Evolutionary conservation across 2,797 vertebrate species (phyloP).

Genomic region (Hyperoplus immaculatus): DNA sequence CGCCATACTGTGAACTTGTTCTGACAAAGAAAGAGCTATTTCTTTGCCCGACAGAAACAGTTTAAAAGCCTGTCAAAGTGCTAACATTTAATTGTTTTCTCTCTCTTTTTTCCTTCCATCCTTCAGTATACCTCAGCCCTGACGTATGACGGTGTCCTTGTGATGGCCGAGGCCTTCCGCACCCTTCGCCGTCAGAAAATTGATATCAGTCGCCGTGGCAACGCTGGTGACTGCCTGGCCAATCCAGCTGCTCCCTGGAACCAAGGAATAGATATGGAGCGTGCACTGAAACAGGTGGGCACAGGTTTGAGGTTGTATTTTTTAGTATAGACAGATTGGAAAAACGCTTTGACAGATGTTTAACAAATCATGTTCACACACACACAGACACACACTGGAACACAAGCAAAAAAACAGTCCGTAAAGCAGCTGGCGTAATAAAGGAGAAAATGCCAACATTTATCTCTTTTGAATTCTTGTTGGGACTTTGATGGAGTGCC

Average conservation of each 20-base stretch:
- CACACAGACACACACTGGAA: neutral
- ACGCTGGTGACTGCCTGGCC: constrained; percentile 97
- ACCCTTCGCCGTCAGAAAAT: constrained; percentile 97
- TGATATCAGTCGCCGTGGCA: constrained; percentile 97
- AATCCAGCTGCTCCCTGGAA: constrained; percentile 99
- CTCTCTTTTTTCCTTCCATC: neutral
- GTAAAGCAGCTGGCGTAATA: constrained; percentile 11
- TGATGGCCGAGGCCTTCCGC: constrained; percentile 98
- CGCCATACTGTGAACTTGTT: neutral
- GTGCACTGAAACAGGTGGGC: constrained; percentile 95
- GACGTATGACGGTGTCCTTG: constrained; percentile 97
- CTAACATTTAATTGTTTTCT: neutral
- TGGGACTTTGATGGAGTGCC: neutral
- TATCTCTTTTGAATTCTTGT: constrained; percentile 2
- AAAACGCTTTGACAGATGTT: constrained; percentile 15
- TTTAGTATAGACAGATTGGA: neutral
- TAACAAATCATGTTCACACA: neutral
- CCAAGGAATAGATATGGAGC: constrained; percentile 99
- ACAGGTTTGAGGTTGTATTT: neutral
- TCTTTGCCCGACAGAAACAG: neutral
- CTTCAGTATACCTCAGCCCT: constrained; percentile 95
- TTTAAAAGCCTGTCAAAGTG: neutral
- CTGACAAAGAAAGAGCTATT: neutral
- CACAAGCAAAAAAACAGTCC: neutral
- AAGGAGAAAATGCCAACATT: neutral